A percentile compares a stretch with the other conserved stretches of the same genome.
Conservation (phyloP, 1,140 invertebrate genomes). For the Goniozus legneri region DNA sequence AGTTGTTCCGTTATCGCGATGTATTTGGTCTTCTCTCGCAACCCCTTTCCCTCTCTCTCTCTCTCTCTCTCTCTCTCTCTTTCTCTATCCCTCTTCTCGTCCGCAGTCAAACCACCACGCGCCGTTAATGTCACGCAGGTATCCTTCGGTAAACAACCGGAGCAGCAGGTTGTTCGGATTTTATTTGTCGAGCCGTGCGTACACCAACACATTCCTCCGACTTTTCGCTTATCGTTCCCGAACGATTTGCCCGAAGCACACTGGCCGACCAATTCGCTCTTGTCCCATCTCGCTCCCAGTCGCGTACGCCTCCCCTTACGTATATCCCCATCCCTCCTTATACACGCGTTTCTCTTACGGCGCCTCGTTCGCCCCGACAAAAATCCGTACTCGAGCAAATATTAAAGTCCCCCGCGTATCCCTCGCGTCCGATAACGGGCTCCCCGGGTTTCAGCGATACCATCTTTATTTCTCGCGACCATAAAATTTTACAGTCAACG, state of each 20-base stretch:
- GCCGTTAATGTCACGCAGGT: conserved; percentile 33
- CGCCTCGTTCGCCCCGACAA: conserved; percentile 18
- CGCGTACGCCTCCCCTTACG: not conserved
- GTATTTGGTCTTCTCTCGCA: conserved; percentile 22
- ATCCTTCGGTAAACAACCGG: conserved; percentile 49
- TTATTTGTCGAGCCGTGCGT: conserved; percentile 44
- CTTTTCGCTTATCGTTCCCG: conserved; percentile 40
- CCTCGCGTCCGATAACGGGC: conserved; percentile 37
- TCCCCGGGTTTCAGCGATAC: conserved; percentile 36
- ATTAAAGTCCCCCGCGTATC: conserved; percentile 42
- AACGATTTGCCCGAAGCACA: conserved; percentile 25
- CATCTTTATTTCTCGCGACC: conserved; percentile 44
- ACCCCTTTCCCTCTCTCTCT: conserved; percentile 4
- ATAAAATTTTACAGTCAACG: conserved; percentile 48
- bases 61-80: conserved; percentile 1
- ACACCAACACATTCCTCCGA: not conserved
- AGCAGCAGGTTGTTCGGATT: conserved; percentile 50
- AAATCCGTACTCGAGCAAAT: conserved; percentile 46
- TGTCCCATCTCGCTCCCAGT: not conserved
- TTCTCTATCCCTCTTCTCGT: conserved; percentile 1
- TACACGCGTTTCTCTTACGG: not conserved
- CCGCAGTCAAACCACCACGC: not conserved
- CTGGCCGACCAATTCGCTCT: conserved; percentile 16
- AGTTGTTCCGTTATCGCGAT: conserved; percentile 31
- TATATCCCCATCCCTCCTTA: not conserved